Evolutionary conservation across 1,140 invertebrate species (phyloP).

Genomic region (Neodiprion pinetum): DNA sequence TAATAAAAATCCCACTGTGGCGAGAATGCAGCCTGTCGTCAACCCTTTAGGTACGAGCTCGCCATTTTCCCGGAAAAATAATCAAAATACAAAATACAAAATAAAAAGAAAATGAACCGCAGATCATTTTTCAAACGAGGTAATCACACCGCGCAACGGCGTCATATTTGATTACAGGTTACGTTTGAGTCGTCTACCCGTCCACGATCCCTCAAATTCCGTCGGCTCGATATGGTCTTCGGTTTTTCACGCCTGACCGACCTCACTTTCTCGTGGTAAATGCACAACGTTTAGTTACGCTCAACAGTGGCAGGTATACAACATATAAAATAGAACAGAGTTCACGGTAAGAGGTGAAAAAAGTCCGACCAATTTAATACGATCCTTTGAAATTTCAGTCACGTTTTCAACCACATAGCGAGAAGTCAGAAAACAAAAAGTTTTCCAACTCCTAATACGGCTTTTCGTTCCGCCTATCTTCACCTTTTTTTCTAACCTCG

Average conservation of each 20-base stretch:
- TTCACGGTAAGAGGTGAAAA: neutral
- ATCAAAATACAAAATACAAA: neutral
- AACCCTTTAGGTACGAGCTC: constrained; percentile 8
- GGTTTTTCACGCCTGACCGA: constrained; percentile 49
- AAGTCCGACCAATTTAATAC: neutral
- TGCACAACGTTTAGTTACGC: no score
- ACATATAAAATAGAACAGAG: no score
- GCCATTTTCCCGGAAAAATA: neutral
- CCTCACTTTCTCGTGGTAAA: constrained; percentile 28
- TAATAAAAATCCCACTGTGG: constrained; percentile 10
- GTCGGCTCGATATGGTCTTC: constrained; percentile 44
- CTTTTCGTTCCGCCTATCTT: no score
- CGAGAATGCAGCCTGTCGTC: constrained; percentile 6
- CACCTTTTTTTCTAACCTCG: no score
- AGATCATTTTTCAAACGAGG: constrained; percentile 14
- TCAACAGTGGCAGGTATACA: no score
- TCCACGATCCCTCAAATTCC: constrained; percentile 27
- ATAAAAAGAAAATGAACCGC: neutral
- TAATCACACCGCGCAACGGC: constrained; percentile 8
- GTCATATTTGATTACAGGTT: constrained; percentile 51
- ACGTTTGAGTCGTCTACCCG: constrained; percentile 25
- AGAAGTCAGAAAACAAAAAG: no score
- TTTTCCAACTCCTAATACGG: no score
- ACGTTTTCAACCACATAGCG: neutral
- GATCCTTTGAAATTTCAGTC: neutral